Evolutionary conservation across 2,888 invertebrate species (phyloP), one percentile per base, ranked within the genome.

Genomic region (Prenolepis imparis): DNA sequence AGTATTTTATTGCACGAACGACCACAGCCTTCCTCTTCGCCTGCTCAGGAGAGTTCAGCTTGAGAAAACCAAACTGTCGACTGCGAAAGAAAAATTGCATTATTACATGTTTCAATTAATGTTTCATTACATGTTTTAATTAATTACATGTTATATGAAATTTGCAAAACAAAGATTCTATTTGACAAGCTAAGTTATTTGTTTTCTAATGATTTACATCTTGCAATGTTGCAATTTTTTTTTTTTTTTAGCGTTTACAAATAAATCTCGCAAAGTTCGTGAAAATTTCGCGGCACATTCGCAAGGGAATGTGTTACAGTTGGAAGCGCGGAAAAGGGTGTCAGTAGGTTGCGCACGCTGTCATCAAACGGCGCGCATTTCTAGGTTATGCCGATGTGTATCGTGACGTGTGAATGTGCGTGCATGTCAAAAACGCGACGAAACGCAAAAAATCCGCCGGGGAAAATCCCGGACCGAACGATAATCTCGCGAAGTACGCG

Each of bases 21-120:
- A 99, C 97, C 87, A 98, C 95, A 67, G 96, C 96, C 93, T 98
- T 97, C 90, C 98, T 98, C 93, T 97, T 96, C 18, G 96, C 96
- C 96, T 98, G 98, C 94, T 98, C 98, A 70, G 97, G 96, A 82
- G 97, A 96, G 92, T 97, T 97, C 67, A 98, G 95, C 93, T 98
- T 97, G 85, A 99, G 95, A 94, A 98, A 98, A 63, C 99, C 99
- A 96, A 98, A 99, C 93, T 98, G 97, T 36, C 98, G 98, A 94
- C 99, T 99, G 96, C 87, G 96, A 70, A 44, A 48, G 12, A 77
- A 44, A 67, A 11, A 74, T 21, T 73, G 18, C 15, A 28, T 67
- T 15, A 36, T 67, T 48, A 72, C 2, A 4, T 28, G 1, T 36
- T 36, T 36, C 5, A 36, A 36, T 36, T 28, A 3, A 28, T 28